Evolutionary conservation across 2,797 vertebrate genomes (phyloP).

Genomic region (Megaceryle alcyon): DNA sequence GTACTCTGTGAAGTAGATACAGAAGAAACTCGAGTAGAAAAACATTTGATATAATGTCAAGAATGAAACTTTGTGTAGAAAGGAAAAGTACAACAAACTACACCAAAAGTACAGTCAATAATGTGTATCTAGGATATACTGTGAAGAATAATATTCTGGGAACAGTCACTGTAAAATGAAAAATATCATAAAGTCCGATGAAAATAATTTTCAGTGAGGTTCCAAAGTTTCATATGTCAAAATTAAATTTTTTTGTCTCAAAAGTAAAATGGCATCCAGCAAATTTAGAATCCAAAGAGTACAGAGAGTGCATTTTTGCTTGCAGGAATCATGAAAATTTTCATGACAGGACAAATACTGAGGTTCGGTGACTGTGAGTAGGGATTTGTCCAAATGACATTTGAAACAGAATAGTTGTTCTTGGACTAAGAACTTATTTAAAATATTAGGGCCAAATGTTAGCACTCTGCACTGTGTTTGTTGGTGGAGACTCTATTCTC

Average conservation of each 20-base stretch:
- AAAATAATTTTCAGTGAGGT: background rate
- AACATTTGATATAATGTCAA: rapidly evolving
- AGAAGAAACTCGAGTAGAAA: background rate
- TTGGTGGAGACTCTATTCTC: background rate
- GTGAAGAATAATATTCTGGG: background rate
- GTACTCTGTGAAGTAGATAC: background rate
- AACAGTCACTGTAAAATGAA: background rate
- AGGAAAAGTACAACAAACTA: background rate
- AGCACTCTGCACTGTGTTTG: background rate
- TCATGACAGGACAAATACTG: background rate
- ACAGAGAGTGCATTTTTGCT: background rate
- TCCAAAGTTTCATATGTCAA: background rate
- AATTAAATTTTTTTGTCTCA: background rate
- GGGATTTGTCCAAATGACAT: background rate
- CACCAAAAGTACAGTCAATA: background rate
- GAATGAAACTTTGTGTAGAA: background rate
- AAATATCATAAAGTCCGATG: background rate
- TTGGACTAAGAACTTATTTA: background rate
- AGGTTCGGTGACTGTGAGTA: background rate
- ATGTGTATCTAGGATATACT: rapidly evolving
- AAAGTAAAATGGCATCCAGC: background rate
- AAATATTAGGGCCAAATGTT: background rate
- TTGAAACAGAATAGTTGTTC: background rate
- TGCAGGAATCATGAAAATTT: background rate
- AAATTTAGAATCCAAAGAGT: background rate